Evolutionary conservation across 1,140 invertebrate genomes (phyloP), one percentile per base, ranked within the genome.

Genomic region (Drosophila obscura): DNA sequence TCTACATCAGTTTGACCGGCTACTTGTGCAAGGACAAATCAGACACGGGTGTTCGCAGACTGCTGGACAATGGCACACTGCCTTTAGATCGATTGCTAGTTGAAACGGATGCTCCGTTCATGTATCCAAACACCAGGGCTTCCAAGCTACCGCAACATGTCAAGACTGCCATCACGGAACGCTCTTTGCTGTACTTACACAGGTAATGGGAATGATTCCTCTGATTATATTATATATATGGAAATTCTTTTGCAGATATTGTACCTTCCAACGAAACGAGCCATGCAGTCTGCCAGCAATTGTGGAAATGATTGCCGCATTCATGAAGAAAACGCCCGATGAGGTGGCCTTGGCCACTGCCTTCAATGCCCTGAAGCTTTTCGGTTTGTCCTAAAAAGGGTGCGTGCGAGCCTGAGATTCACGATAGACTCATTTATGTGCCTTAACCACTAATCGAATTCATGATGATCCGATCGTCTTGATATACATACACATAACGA

Each of bases 201-300:
- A 92, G 91, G 91, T 90, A 35, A n/a, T 15, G 46, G 11, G 5
- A 16, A 28, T 35, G 43, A 39, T n/a, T 6, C 44, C 3, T 24
- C 4, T 50, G 6, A 24, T 19, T 9, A 39, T 22, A 46, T 52
- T 52, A 0, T 4, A 24, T 9, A 31, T 49, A 5, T 28, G 11
- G 4, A 39, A 9, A 53, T 19, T 50, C 13, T 5, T 1, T 73
- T 94, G 93, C 73, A 93, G 95, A 71, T 98, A 98, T 93, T 98
- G 97, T 92, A 98, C 97, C 59, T 99, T 99, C 93, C 97, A 99
- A 93, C 94, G 98, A 71, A 99, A 99, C 91, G 98, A 99, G 92
- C 98, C 98, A 0, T 98, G 97, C 93, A 97, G 97, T 15, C 93
- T 99, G 59, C 97, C 97, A 13, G 96, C 97, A 31, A 96, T 97